Conservation (phyloP, 2,888 invertebrate species). For the Chymomyza caudatula region DNA sequence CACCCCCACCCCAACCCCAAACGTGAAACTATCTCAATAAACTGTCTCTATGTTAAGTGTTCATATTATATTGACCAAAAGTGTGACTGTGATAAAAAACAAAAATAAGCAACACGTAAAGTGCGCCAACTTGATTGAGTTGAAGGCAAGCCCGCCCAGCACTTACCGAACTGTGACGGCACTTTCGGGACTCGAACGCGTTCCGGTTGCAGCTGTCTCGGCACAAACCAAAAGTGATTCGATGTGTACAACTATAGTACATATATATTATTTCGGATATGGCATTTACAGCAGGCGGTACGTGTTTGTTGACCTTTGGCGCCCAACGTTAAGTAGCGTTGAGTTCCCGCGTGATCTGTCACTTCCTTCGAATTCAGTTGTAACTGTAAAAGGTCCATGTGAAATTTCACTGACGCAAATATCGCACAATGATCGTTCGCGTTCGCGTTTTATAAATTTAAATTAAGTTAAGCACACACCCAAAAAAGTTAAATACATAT, state of each 20-base stretch:
- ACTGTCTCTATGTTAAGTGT: too few relatives aligned
- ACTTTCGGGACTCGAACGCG: not conserved
- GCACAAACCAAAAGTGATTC: not conserved
- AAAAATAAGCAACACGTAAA: not conserved
- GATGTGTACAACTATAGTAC: not conserved
- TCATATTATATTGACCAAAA: not conserved
- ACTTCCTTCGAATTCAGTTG: not conserved
- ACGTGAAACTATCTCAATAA: too few relatives aligned
- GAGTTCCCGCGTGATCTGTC: not conserved
- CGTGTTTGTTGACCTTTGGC: too few relatives aligned
- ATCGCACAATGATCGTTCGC: not conserved
- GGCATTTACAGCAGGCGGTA: not conserved
- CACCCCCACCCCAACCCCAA: too few relatives aligned
- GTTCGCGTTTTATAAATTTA: not conserved
- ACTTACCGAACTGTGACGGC: not conserved
- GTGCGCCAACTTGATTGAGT: not conserved
- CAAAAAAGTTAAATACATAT: not conserved
- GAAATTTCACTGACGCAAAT: conserved; percentile 17
- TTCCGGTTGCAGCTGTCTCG: not conserved
- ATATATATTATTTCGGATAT: not conserved
- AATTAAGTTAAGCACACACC: not conserved
- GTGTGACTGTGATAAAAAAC: not conserved
- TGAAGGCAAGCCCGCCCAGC: not conserved
- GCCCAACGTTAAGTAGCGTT: too few relatives aligned
- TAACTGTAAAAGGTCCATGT: not conserved